A percentile compares a stretch with the other conserved stretches of the same genome.
These are phyloP conservation scores for Drosophila monieri DNA, from an alignment of 2,888 invertebrate genomes.

Conservation along the genomic window DNA sequence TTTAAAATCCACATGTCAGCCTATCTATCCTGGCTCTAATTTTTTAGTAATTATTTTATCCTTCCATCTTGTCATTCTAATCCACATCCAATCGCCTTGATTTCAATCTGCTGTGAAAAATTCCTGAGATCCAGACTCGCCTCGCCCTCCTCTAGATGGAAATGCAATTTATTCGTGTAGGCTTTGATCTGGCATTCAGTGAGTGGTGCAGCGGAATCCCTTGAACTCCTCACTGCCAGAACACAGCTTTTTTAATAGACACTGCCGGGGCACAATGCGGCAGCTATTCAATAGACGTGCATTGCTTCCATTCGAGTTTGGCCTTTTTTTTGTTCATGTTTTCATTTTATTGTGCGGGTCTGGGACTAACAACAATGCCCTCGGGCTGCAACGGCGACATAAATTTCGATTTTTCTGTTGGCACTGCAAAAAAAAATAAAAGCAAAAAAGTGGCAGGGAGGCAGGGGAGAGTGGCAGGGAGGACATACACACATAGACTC, in stretches of 20 bases:
- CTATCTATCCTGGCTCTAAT: no score
- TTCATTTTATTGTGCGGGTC: constrained; percentile 55
- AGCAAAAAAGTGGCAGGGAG: constrained; percentile 22
- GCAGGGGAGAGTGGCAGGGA: neutral
- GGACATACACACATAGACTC: neutral
- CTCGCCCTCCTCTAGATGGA: neutral
- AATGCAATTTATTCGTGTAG: constrained; percentile 16
- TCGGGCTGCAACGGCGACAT: constrained; percentile 61
- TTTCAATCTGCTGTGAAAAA: neutral
- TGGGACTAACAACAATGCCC: constrained; percentile 45
- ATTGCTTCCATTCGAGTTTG: constrained; percentile 35
- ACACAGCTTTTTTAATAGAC: constrained; percentile 32
- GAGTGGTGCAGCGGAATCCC: constrained; percentile 9
- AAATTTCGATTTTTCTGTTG: constrained; percentile 72
- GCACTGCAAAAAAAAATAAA: constrained; percentile 59
- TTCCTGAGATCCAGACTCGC: neutral
- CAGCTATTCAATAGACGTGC: constrained; percentile 54
- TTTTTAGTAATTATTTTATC: no score
- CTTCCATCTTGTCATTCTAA: neutral
- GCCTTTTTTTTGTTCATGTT: constrained; percentile 20
- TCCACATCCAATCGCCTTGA: neutral
- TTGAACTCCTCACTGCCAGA: constrained; percentile 23
- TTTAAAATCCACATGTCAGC: no score
- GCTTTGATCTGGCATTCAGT: constrained; percentile 20
- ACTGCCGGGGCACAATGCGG: constrained; percentile 36